Evolutionary conservation across 2,888 invertebrate genomes (phyloP).

Genomic region (Anoplius nigerrimus): DNA sequence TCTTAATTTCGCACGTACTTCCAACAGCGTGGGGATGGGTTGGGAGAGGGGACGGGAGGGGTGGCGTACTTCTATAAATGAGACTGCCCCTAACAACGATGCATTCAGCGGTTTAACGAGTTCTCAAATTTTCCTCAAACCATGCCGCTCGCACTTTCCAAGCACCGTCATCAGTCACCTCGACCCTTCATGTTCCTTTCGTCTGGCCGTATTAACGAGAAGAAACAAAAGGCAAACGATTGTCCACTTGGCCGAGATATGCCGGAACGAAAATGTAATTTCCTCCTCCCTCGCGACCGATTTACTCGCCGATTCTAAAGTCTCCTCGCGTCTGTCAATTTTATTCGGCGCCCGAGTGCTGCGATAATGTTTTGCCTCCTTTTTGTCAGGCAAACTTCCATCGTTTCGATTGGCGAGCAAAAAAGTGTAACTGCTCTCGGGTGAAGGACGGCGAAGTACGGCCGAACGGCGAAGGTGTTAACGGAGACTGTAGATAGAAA

Average conservation of each 20-base stretch:
- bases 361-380: too few species aligned
- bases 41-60: too few species aligned
- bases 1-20: conserved; percentile 19
- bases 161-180: neutral
- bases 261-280: conserved; percentile 31
- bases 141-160: neutral
- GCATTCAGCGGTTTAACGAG: conserved; percentile 34
- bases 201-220: conserved; percentile 27
- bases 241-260: conserved; percentile 3
- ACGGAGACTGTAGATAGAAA: too few species aligned
- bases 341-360: too few species aligned
- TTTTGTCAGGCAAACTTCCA: too few species aligned
- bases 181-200: conserved; percentile 4
- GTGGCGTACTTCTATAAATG: conserved; percentile 29
- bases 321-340: too few species aligned
- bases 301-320: too few species aligned
- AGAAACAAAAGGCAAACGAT: conserved; percentile 32
- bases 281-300: conserved; percentile 5
- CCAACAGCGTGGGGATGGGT: conserved; percentile 1
- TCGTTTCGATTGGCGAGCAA: too few species aligned
- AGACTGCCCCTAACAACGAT: conserved; percentile 23
- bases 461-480: too few species aligned
- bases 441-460: too few species aligned
- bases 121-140: conserved; percentile 44
- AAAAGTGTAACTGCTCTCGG: too few species aligned